phyloP scores from a whole-genome alignment of 2,888 invertebrate genomes.

The Troides helena region DNA sequence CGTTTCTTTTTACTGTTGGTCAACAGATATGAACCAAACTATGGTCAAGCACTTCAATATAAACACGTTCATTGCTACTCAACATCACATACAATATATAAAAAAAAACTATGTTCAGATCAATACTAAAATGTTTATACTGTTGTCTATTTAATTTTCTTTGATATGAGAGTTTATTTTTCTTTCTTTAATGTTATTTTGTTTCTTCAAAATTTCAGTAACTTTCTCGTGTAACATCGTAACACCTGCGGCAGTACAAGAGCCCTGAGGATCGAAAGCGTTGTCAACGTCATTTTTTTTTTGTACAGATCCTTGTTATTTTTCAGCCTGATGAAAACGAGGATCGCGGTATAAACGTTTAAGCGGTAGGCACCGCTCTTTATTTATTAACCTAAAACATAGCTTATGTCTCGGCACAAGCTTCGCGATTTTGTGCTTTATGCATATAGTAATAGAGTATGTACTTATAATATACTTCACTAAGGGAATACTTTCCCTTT shows the following conservation, averaged over 20 bases:
- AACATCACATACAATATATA: too few relatives aligned
- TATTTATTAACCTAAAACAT: neutral
- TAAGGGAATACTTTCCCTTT: neutral
- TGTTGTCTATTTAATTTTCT: too few relatives aligned
- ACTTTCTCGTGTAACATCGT: too few relatives aligned
- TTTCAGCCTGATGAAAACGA: conserved; percentile 1
- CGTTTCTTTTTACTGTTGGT: too few relatives aligned
- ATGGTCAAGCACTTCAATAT: too few relatives aligned
- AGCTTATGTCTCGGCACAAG: neutral
- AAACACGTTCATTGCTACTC: too few relatives aligned
- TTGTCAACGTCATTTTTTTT: neutral
- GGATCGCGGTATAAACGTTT: conserved; percentile 1
- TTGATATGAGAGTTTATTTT: too few relatives aligned
- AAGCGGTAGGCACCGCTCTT: neutral
- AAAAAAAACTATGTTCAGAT: too few relatives aligned
- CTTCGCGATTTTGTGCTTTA: neutral
- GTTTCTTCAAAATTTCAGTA: too few relatives aligned
- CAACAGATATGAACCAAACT: too few relatives aligned
- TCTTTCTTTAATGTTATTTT: too few relatives aligned
- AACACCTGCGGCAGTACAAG: neutral
- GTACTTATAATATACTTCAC: neutral
- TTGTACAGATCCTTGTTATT: neutral
- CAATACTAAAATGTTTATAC: too few relatives aligned
- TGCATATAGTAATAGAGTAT: neutral
- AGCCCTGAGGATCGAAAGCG: neutral